Conservation (phyloP, 2,888 invertebrate species). For the Pherbina coryleti region DNA sequence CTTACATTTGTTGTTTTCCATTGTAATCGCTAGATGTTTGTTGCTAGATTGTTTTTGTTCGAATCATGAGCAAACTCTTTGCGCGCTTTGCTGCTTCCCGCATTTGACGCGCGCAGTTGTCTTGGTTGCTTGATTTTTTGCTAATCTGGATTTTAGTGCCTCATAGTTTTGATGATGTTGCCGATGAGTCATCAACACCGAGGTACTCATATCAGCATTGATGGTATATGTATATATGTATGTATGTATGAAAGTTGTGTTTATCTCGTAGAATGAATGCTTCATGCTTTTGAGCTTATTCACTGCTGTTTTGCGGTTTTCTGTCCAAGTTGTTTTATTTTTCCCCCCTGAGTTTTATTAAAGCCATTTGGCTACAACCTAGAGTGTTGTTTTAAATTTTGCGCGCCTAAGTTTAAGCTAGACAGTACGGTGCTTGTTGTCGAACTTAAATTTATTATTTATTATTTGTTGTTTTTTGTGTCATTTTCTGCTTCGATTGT, state of each 20-base stretch:
- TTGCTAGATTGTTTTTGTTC: slow-evolving; percentile 6
- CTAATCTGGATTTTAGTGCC: slow-evolving; percentile 18
- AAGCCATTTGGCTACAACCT: no score
- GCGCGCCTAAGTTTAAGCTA: slow-evolving; percentile 16
- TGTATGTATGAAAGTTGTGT: background rate
- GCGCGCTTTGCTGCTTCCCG: background rate
- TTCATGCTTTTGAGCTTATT: slow-evolving; percentile 5
- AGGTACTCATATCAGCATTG: slow-evolving; percentile 9
- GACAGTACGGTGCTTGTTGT: background rate
- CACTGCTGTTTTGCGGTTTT: slow-evolving; percentile 20
- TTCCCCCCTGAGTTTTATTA: background rate
- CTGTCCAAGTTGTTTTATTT: background rate
- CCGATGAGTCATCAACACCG: slow-evolving; percentile 30
- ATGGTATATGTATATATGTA: background rate
- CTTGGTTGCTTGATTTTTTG: background rate
- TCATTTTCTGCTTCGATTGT: no score
- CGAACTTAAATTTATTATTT: background rate
- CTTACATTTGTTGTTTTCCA: no score
- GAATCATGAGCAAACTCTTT: background rate
- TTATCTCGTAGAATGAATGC: slow-evolving; percentile 12
- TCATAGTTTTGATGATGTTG: slow-evolving; percentile 32
- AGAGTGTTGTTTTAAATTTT: slow-evolving; percentile 6
- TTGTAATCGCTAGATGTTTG: background rate
- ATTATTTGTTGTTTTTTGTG: no score
- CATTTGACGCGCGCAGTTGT: background rate